Percentiles rank a stretch among this genome's conserved stretches.
These are phyloP conservation scores for Hypomecis punctinalis DNA, from an alignment of 2,888 invertebrate species.

Conservation along the genomic window DNA sequence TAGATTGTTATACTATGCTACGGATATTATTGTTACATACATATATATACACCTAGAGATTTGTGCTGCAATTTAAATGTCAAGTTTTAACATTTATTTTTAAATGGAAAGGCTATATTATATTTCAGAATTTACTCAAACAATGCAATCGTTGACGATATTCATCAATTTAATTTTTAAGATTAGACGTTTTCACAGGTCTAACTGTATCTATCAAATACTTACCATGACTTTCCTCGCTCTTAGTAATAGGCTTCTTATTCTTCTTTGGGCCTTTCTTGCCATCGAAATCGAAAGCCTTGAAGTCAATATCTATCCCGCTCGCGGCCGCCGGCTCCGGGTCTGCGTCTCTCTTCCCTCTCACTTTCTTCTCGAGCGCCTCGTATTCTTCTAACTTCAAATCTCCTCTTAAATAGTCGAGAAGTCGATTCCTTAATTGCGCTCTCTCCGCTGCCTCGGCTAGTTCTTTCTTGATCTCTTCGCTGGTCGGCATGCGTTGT, in stretches of 20 bases:
- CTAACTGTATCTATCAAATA: slow-evolving; percentile 15
- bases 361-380: slow-evolving; percentile 57
- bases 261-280: slow-evolving; percentile 74
- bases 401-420: slow-evolving; percentile 72
- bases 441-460: slow-evolving; percentile 68
- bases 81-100: no score
- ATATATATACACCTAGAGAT: no score
- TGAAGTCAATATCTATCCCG: slow-evolving; percentile 81
- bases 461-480: slow-evolving; percentile 64
- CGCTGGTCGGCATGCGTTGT: slow-evolving; percentile 55
- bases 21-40: no score
- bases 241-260: slow-evolving; percentile 67
- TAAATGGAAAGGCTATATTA: no score
- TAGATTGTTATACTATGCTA: no score
- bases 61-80: no score
- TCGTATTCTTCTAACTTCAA: slow-evolving; percentile 67
- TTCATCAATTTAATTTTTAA: no score
- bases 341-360: slow-evolving; percentile 69
- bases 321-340: slow-evolving; percentile 69
- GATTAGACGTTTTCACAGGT: no score
- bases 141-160: no score
- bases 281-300: slow-evolving; percentile 86
- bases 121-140: no score
- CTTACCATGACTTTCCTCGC: slow-evolving; percentile 74
- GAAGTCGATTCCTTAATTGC: slow-evolving; percentile 64